Percentiles rank a stretch among this genome's conserved stretches.
phyloP scores from a whole-genome alignment of 2,888 invertebrate genomes.

The Oxytorus armatus region DNA sequence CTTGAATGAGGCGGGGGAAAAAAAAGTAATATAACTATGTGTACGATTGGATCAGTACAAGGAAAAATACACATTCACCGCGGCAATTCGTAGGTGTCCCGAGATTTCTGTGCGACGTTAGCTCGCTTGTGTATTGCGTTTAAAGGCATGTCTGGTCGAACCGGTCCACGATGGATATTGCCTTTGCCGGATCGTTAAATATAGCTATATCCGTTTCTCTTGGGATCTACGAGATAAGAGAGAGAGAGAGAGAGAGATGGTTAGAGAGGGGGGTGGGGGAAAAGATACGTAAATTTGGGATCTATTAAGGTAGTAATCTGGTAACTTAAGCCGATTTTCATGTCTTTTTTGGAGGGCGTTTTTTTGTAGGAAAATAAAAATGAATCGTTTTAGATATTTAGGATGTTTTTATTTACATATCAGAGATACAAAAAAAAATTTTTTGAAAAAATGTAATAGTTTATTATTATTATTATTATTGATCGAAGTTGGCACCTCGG shows the following conservation, averaged over 20 bases:
- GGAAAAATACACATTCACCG: conserved; percentile 41
- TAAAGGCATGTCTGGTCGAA: conserved; percentile 75
- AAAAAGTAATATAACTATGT: conserved; percentile 26
- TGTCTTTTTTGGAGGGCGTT: too few species aligned
- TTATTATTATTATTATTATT: too few species aligned
- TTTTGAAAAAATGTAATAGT: too few species aligned
- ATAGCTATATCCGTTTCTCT: conserved; percentile 2
- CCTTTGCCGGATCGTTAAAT: conserved; percentile 65
- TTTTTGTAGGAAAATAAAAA: too few species aligned
- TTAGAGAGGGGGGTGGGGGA: not conserved
- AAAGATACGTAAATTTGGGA: too few species aligned
- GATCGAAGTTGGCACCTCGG: too few species aligned
- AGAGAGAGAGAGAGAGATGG: not conserved
- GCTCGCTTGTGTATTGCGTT: conserved; percentile 23
- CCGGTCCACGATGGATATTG: conserved; percentile 75
- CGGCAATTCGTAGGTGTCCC: conserved; percentile 63
- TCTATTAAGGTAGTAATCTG: too few species aligned
- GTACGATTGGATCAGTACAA: conserved; percentile 23
- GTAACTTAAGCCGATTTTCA: too few species aligned
- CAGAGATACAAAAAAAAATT: too few species aligned
- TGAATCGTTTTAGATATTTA: too few species aligned
- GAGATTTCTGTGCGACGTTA: conserved; percentile 42
- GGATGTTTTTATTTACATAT: too few species aligned
- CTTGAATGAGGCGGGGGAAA: not conserved
- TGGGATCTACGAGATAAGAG: not conserved